Evolutionary conservation across 2,113 vertebrate genomes (phyloP).

Genomic region (Zosterops pallidus): DNA sequence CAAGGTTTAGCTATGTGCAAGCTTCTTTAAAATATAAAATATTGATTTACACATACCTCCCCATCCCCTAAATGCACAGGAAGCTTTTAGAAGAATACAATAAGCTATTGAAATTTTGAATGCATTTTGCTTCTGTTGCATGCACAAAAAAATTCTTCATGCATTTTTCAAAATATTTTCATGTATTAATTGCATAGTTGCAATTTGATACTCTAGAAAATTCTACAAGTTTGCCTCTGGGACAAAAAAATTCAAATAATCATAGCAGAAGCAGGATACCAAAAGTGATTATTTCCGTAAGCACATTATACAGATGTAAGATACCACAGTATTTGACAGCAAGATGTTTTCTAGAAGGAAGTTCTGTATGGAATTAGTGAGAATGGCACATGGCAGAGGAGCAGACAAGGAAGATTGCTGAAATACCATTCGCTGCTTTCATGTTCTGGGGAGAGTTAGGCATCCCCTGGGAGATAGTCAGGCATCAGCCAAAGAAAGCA

Average conservation of each 20-base stretch:
- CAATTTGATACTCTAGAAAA: neutral
- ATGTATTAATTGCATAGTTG: neutral
- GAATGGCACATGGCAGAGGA: neutral
- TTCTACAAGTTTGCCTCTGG: neutral
- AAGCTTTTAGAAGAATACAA: neutral
- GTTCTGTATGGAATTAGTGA: neutral
- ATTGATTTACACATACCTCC: neutral
- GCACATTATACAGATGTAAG: neutral
- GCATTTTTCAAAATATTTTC: neutral
- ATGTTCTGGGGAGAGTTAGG: too few species aligned
- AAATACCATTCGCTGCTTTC: neutral
- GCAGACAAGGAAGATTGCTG: neutral
- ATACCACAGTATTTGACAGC: neutral
- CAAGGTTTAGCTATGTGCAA: neutral
- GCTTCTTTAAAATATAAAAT: neutral
- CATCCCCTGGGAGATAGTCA: neutral
- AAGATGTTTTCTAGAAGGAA: neutral
- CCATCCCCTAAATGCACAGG: fast-evolving
- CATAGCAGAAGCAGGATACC: neutral
- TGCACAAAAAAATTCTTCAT: neutral
- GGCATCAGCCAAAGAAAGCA: neutral
- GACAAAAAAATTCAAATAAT: neutral
- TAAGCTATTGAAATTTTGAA: neutral
- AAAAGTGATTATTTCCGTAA: neutral
- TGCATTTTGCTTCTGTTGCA: neutral